Base-by-base conservation (phyloP, 2,888 invertebrate genomes). In the Aphodius sticticus region DNA sequence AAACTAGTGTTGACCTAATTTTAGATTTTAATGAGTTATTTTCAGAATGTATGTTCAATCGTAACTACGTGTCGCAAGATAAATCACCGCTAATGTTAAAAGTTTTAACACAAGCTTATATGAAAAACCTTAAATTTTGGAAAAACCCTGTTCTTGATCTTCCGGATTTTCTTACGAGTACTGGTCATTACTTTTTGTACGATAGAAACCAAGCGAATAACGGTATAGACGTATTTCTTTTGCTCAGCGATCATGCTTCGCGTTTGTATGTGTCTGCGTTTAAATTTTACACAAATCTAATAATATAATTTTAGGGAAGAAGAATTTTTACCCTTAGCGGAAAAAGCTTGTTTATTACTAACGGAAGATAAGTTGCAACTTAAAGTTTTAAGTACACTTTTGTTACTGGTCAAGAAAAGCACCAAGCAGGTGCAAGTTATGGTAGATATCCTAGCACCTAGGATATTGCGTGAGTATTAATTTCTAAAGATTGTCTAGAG, bases 371-470 rank as follows among this genome's bases (percentile, higher is more conserved):
- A 89, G 70, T 89, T 94, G 6, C 90, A 90, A 69, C 86, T 89
- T 70, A 88, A 91, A 83, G 91, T 92, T 4, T 86, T 94, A n/a
- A 85, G 91, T 78, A 92, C 92, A 6, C 88, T 94, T 81, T 90
- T 92, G 15, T 90, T 90, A 81, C 91, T 94, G 86, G 92, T 92
- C 16, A 91, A 92, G 76, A 90, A 91, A 77, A 91, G 90, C 82
- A 92, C 92, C 84, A 81, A 79, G 15, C 86, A 88, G 12, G 93
- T 94, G 81, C 90, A 92, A 82, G 82, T 86, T 6, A 89, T 91
- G 0, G 85, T 93, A 0, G 88, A 89, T 70, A 87, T 89, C 0
- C 89, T 90, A 74, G 84, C 91, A 9, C 81, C 86, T 0, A 84
- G 87, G 14, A 91, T 94, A 70, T 87, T 94, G n/a, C 85, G 89